These are phyloP conservation scores for Coreoperca whiteheadi DNA, from an alignment of 2,113 vertebrate genomes.

Conservation along the genomic window DNA sequence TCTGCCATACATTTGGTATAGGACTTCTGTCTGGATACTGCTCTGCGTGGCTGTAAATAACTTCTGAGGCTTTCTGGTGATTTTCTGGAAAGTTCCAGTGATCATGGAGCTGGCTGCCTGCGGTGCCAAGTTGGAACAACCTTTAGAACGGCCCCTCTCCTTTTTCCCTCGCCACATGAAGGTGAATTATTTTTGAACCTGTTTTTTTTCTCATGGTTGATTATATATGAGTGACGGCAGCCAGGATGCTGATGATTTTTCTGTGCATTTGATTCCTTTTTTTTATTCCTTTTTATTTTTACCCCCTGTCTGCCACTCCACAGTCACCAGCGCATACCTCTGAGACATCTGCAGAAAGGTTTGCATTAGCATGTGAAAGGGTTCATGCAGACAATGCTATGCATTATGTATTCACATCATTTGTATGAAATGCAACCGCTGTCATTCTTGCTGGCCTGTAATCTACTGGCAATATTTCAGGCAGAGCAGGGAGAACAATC, in stretches of 20 bases:
- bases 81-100: constrained; percentile 69
- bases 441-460: constrained; percentile 78
- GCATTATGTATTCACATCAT: constrained; percentile 84
- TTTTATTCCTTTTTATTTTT: constrained; percentile 55
- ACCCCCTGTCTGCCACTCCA: constrained; percentile 54
- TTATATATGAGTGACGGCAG: constrained; percentile 49
- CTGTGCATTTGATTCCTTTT: constrained; percentile 59
- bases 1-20: constrained; percentile 72
- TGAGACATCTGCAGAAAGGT: constrained; percentile 82
- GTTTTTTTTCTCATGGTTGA: constrained; percentile 42
- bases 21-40: constrained; percentile 66
- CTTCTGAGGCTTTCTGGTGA: constrained; percentile 54
- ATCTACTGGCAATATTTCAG: constrained; percentile 80
- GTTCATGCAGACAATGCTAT: constrained; percentile 81
- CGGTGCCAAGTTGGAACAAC: constrained; percentile 34
- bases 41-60: constrained; percentile 70
- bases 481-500: constrained; percentile 62
- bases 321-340: constrained; percentile 74
- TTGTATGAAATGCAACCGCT: constrained; percentile 82
- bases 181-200: constrained; percentile 30
- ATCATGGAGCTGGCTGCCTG: constrained; percentile 29
- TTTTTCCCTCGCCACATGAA: constrained; percentile 43
- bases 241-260: constrained; percentile 53
- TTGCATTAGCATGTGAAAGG: constrained; percentile 85
- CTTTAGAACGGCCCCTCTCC: constrained; percentile 27